These are phyloP conservation scores for Drosophila parthenogenetica DNA, from an alignment of 2,888 invertebrate genomes.

Conservation along the genomic window DNA sequence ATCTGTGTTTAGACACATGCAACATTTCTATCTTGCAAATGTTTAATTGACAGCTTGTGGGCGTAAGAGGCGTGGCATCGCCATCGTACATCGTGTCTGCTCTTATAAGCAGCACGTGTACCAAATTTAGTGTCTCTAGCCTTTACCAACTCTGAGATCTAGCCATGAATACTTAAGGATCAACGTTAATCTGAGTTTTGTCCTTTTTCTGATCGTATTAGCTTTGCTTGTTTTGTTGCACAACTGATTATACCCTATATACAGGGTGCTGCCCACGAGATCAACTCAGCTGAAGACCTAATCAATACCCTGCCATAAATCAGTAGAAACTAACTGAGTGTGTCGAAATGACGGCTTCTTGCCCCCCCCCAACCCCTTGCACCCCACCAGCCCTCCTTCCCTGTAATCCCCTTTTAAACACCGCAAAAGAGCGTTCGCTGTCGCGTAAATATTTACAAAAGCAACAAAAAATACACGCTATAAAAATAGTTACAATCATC, in stretches of 20 bases:
- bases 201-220: too few relatives aligned
- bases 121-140: too few relatives aligned
- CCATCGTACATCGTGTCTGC: too few relatives aligned
- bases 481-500: conserved; percentile 40
- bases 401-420: background rate
- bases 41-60: background rate
- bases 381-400: background rate
- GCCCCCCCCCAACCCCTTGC: background rate
- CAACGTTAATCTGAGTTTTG: too few relatives aligned
- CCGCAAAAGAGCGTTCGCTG: conserved; percentile 30
- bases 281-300: conserved; percentile 26
- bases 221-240: too few relatives aligned
- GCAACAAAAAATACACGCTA: conserved; percentile 27
- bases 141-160: too few relatives aligned
- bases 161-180: too few relatives aligned
- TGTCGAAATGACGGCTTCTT: conserved; percentile 23
- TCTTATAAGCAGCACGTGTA: too few relatives aligned
- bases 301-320: conserved; percentile 72
- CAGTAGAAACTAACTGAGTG: conserved; percentile 60
- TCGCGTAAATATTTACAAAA: conserved; percentile 50
- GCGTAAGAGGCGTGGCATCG: background rate
- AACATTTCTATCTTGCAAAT: too few relatives aligned
- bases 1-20: too few relatives aligned
- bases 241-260: background rate
- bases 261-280: background rate